phyloP scores from a whole-genome alignment of 2,797 vertebrate species.

The Acipenser oxyrinchus region DNA sequence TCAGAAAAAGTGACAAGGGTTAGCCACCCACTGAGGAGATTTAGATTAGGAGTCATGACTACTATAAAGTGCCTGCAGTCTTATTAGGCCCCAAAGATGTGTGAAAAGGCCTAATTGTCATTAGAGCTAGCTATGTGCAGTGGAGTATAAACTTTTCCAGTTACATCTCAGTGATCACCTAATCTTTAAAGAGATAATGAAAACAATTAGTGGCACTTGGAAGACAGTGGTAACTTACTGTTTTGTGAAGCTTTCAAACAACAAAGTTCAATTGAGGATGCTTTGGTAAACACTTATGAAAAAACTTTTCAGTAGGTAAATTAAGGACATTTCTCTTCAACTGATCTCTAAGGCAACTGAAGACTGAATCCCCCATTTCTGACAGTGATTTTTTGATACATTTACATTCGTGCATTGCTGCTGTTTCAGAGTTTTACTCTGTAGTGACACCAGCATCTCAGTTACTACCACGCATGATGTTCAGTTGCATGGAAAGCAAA shows the following conservation, averaged over 20 bases:
- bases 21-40: conserved; percentile 30
- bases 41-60: conserved; percentile 27
- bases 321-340: conserved; percentile 9
- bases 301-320: conserved; percentile 1
- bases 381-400: not conserved
- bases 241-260: not conserved
- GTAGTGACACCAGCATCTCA: too few species aligned
- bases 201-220: not conserved
- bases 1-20: conserved; percentile 26
- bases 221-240: not conserved
- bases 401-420: not conserved
- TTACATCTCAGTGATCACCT: not conserved
- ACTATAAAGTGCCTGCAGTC: conserved; percentile 25
- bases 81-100: not conserved
- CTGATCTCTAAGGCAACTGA: conserved; percentile 26
- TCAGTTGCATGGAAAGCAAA: too few species aligned
- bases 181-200: conserved; percentile 3
- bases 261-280: not conserved
- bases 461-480: too few species aligned
- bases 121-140: not conserved
- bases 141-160: not conserved
- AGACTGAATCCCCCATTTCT: not conserved
- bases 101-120: conserved; percentile 18
- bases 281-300: not conserved
- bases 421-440: too few species aligned